Evolutionary conservation across 1,140 invertebrate species (phyloP), one percentile per base, ranked within the genome.

Genomic region (Philotrypesis tridentata): DNA sequence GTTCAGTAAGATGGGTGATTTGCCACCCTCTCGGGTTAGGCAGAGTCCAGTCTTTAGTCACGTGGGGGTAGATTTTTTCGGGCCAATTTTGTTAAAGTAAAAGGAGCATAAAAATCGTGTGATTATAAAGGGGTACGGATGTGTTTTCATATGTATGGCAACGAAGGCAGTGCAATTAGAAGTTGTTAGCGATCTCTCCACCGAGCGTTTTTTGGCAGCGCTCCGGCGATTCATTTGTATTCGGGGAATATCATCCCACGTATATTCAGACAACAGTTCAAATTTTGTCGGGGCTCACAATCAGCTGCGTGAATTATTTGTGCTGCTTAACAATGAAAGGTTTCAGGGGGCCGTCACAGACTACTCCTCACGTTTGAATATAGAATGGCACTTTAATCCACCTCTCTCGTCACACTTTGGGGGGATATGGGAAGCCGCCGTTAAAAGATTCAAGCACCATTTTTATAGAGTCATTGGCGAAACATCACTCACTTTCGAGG

Each of bases 121-220:
- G 78, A 37, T 27, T 63, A 25, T 85, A 71, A 87, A 87, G 85
- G 85, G 67, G 12, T 87, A 86, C 27, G 82, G 84, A 11, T 78
- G 80, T 29, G 75, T 89, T 27, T 82, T 84, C 82, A 74, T 90
- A 0, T 89, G 87, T 68, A 77, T 87, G 61, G 68, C 84, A 29
- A 88, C 89, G 3, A 87, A 87, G 67, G 89, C 90, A 21, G 80
- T 91, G 0, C 91, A 92, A 65, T 33, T 92, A 4, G 90, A 92
- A 84, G 23, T 89, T 0, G 89, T 91, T 0, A 83, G 82, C 2
- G 87, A 90, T 79, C 68, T 90, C 0, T 84, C 87, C 6, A 87
- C 88, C 0, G 88, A 91, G 23, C 86, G 86, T 5, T 92, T 92
- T 77, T 48, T 92, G 1, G 85, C 87, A 12, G 86, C 87, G 14